Evolutionary conservation across 2,797 vertebrate genomes (phyloP).

Genomic region (Sebastes taczanowskii): DNA sequence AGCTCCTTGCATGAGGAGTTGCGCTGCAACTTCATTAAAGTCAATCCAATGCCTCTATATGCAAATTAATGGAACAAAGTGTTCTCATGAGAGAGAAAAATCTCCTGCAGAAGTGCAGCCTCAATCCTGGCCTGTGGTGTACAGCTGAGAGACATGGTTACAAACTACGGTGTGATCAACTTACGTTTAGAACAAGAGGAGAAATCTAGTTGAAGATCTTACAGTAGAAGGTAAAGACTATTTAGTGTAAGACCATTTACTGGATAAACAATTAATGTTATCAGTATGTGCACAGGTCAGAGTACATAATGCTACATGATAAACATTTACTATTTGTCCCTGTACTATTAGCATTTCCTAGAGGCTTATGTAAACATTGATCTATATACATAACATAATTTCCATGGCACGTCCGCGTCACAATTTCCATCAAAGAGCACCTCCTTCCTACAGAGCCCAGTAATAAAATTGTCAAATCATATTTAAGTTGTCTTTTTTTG

Average conservation of each 20-base stretch:
- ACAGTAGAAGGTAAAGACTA: neutral
- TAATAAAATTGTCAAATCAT: no score
- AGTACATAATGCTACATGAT: neutral
- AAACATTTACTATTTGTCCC: neutral
- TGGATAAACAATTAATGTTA: neutral
- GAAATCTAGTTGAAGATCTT: neutral
- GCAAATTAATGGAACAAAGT: slow-evolving; percentile 30
- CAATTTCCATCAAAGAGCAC: no score
- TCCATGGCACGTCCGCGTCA: neutral
- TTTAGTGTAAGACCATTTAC: neutral
- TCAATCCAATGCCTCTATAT: slow-evolving; percentile 14
- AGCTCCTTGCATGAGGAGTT: slow-evolving; percentile 1
- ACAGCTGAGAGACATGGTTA: slow-evolving; percentile 7
- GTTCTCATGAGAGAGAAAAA: slow-evolving; percentile 17
- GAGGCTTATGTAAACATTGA: neutral
- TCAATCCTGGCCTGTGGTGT: neutral
- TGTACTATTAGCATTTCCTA: neutral
- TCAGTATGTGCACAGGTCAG: neutral
- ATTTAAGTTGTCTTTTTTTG: no score
- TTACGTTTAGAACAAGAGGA: neutral
- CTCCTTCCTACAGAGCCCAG: no score
- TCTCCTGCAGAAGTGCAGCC: slow-evolving; percentile 6
- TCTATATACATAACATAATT: neutral
- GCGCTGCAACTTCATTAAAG: slow-evolving; percentile 34
- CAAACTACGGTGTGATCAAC: slow-evolving; percentile 1